These are phyloP conservation scores for Cactoblastis cactorum DNA, from an alignment of 2,888 invertebrate species.

Conservation along the genomic window DNA sequence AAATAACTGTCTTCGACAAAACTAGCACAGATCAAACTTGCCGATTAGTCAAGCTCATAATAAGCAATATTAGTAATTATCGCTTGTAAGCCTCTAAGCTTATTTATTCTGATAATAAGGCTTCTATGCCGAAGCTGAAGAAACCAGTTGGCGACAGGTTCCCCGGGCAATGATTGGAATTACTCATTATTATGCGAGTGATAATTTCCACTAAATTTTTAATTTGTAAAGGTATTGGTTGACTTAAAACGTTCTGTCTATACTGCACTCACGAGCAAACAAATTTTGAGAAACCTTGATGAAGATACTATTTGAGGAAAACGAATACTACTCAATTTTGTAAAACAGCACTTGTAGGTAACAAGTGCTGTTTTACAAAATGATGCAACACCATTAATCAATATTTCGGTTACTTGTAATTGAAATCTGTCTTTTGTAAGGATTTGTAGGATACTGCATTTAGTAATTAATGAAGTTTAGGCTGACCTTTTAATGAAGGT, in stretches of 20 bases:
- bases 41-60: conserved; percentile 18
- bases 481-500: too few species aligned
- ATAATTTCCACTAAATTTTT: conserved; percentile 52
- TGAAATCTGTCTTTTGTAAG: too few species aligned
- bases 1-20: conserved; percentile 6
- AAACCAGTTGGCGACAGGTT: conserved; percentile 43
- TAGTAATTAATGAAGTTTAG: too few species aligned
- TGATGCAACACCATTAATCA: too few species aligned
- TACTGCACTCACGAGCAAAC: too few species aligned
- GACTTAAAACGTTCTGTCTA: background rate
- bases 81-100: conserved; percentile 26
- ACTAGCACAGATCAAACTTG: conserved; percentile 16
- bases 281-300: too few species aligned
- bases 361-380: too few species aligned
- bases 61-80: conserved; percentile 10
- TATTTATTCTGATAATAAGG: conserved; percentile 41
- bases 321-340: too few species aligned
- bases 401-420: too few species aligned
- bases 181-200: conserved; percentile 38
- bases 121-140: conserved; percentile 49
- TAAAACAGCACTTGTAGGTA: too few species aligned
- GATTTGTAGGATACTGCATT: too few species aligned
- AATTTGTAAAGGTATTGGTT: conserved; percentile 29
- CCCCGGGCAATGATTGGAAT: conserved; percentile 33
- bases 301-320: too few species aligned